Evolutionary conservation across 2,888 invertebrate genomes (phyloP).

Genomic region (Andrena camellia): DNA sequence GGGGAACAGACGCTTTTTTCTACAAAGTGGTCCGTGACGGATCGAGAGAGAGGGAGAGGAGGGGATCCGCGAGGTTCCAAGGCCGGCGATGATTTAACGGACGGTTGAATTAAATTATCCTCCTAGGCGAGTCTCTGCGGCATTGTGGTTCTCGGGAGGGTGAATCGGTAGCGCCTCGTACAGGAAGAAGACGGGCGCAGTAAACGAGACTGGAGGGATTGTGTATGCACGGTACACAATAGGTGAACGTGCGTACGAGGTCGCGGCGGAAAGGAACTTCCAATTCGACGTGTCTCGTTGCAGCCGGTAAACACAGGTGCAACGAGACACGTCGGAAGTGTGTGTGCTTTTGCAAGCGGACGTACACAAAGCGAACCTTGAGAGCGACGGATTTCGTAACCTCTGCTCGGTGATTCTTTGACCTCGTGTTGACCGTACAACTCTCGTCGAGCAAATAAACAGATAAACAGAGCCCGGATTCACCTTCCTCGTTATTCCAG

Average conservation of each 20-base stretch:
- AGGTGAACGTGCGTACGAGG: conserved; percentile 74
- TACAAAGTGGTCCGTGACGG: neutral
- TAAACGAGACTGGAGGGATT: conserved; percentile 63
- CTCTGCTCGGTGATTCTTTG: conserved; percentile 19
- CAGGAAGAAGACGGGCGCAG: conserved; percentile 25
- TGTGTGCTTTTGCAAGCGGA: conserved; percentile 56
- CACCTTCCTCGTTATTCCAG: too few species aligned
- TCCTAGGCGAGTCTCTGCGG: conserved; percentile 27
- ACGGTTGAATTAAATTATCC: too few species aligned
- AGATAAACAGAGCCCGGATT: too few species aligned
- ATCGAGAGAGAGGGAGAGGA: neutral
- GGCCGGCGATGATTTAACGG: neutral
- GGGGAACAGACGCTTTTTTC: conserved; percentile 16
- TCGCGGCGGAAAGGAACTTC: conserved; percentile 71
- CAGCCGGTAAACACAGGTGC: conserved; percentile 71
- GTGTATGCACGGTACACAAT: conserved; percentile 61
- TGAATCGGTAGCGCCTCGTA: conserved; percentile 23
- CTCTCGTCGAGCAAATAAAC: neutral
- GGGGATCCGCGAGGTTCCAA: neutral
- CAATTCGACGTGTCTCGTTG: conserved; percentile 64
- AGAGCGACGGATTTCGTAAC: conserved; percentile 65
- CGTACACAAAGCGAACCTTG: conserved; percentile 57
- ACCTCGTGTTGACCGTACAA: conserved; percentile 13
- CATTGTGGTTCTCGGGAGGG: conserved; percentile 45
- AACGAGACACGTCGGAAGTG: conserved; percentile 60